These are phyloP conservation scores for Gisinianus flammeolus DNA, from an alignment of 2,888 invertebrate genomes.

Conservation along the genomic window DNA sequence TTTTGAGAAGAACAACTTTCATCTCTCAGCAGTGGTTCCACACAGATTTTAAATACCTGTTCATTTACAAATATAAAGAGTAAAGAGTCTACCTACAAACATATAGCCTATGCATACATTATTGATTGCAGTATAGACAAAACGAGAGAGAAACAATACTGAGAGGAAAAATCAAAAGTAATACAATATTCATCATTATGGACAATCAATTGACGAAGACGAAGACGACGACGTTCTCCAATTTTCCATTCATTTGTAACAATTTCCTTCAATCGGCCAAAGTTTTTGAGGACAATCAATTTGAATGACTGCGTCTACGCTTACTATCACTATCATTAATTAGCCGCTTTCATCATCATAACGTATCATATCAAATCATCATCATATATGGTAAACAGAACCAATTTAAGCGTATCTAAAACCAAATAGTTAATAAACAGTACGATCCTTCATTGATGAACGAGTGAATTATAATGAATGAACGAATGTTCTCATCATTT, in stretches of 20 bases:
- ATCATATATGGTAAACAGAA: background rate
- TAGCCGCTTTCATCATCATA: background rate
- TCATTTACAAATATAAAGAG: slow-evolving; percentile 5
- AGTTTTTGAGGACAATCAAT: background rate
- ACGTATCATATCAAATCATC: background rate
- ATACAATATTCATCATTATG: slow-evolving; percentile 8
- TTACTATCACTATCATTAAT: background rate
- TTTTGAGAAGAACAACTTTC: slow-evolving; percentile 30
- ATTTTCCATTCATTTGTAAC: slow-evolving; percentile 24
- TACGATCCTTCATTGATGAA: background rate
- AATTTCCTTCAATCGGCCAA: slow-evolving; percentile 1
- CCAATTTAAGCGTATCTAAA: background rate
- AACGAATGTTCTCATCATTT: too few relatives aligned
- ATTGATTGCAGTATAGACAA: background rate
- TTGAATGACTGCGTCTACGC: background rate
- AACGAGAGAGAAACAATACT: background rate
- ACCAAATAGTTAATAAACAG: background rate
- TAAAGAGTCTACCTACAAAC: background rate
- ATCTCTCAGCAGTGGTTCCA: slow-evolving; percentile 19
- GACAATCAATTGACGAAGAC: slow-evolving; percentile 10
- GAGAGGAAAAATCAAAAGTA: slow-evolving; percentile 7
- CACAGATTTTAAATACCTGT: slow-evolving; percentile 1
- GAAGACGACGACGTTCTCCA: background rate
- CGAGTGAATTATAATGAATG: too few relatives aligned
- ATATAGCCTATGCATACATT: background rate